Evolutionary conservation across 92 coral and sea anemone species (phyloP).

Genomic region (Heliopora coerulea): DNA sequence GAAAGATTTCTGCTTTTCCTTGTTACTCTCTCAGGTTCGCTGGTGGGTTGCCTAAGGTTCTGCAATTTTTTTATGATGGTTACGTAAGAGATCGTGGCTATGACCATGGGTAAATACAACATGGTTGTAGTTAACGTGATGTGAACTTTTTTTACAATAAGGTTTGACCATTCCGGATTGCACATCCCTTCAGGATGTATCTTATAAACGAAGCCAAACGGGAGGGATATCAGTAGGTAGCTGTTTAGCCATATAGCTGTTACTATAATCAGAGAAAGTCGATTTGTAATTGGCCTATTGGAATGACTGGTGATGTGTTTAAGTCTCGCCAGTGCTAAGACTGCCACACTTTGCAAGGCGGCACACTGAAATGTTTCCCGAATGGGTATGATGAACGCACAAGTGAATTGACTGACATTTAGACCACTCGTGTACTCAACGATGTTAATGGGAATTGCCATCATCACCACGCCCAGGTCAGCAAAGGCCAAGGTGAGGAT

Average conservation of each 20-base stretch:
- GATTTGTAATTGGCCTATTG: background rate
- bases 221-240: conserved; percentile 4
- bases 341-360: background rate
- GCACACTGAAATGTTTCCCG: conserved; percentile 38
- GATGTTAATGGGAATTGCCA: conserved; percentile 13
- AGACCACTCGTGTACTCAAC: conserved; percentile 25
- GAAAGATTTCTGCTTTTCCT: conserved; percentile 17
- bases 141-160: background rate
- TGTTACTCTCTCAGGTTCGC: background rate
- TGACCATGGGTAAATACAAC: conserved; percentile 8
- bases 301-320: background rate
- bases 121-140: conserved; percentile 1
- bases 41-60: background rate
- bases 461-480: conserved; percentile 29
- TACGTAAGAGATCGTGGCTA: conserved; percentile 14
- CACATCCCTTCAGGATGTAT: conserved; percentile 13
- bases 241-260: conserved; percentile 21
- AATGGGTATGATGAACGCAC: conserved; percentile 15
- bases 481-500: conserved; percentile 30
- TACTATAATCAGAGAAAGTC: background rate
- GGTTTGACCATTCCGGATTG: background rate
- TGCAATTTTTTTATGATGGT: background rate
- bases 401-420: conserved; percentile 25
- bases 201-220: conserved; percentile 9
- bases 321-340: conserved; percentile 14